Percentiles rank a stretch among this genome's conserved stretches.
Evolutionary conservation across 35 echinoderm and acorn worm genomes (phyloP).

Genomic region (Apostichopus californicus): DNA sequence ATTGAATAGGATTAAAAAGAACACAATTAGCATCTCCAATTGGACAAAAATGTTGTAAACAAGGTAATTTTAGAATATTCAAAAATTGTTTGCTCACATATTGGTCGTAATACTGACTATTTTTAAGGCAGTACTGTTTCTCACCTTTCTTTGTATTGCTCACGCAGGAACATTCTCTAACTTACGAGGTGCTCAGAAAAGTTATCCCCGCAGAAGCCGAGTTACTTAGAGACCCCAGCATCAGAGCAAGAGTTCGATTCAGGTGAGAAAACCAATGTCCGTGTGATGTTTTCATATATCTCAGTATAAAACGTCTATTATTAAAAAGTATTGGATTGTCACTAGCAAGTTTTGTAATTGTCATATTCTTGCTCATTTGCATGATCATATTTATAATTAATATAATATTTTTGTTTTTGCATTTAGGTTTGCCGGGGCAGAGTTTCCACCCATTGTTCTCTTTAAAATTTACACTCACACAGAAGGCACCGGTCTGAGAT

Average conservation of each 20-base stretch:
- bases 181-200: conserved; percentile 94
- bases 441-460: conserved; percentile 92
- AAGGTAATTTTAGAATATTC: too few species aligned
- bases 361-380: too few species aligned
- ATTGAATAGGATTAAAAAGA: too few species aligned
- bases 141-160: not conserved
- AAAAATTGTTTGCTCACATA: too few species aligned
- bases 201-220: conserved; percentile 83
- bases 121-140: too few species aligned
- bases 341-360: too few species aligned
- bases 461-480: conserved; percentile 97
- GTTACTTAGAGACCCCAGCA: conserved; percentile 84
- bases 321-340: too few species aligned
- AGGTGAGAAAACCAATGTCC: conserved; percentile 57
- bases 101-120: too few species aligned
- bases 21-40: too few species aligned
- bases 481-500: conserved; percentile 78
- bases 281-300: too few species aligned
- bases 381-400: not conserved
- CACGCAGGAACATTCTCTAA: conserved; percentile 92
- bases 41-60: too few species aligned
- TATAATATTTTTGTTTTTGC: not conserved
- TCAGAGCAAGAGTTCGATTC: conserved; percentile 87
- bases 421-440: conserved; percentile 85
- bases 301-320: too few species aligned